Evolutionary conservation across 2,888 invertebrate species (phyloP).

Genomic region (Parnassius glacialis): DNA sequence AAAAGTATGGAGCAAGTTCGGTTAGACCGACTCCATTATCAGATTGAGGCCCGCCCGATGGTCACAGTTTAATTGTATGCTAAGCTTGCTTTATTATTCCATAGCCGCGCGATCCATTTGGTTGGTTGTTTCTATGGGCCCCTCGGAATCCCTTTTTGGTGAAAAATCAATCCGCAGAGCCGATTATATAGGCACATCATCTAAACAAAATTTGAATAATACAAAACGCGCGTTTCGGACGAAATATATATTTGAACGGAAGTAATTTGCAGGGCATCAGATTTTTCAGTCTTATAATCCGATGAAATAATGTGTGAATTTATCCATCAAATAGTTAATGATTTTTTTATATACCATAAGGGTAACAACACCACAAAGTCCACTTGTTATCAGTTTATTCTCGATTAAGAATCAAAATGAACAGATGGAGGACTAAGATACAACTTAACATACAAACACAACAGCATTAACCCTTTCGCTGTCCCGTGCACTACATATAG

Average conservation of each 20-base stretch:
- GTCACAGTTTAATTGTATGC: constrained; percentile 54
- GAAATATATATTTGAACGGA: not conserved
- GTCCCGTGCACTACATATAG: too few relatives aligned
- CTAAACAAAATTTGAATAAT: constrained; percentile 46
- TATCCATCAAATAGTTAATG: too few relatives aligned
- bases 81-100: constrained; percentile 65
- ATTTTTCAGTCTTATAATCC: not conserved
- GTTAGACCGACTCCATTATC: constrained; percentile 34
- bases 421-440: too few relatives aligned
- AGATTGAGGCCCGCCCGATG: constrained; percentile 39
- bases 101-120: constrained; percentile 50
- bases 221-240: constrained; percentile 20
- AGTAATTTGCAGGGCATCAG: not conserved
- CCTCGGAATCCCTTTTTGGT: constrained; percentile 33
- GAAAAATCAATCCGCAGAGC: constrained; percentile 40
- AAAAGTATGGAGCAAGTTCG: constrained; percentile 56
- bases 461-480: too few relatives aligned
- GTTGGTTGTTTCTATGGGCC: constrained; percentile 30
- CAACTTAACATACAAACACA: too few relatives aligned
- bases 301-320: not conserved
- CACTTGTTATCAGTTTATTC: too few relatives aligned
- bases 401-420: too few relatives aligned
- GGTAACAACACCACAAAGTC: too few relatives aligned
- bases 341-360: too few relatives aligned
- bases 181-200: constrained; percentile 32